Evolutionary conservation across 2,113 vertebrate genomes (phyloP).

Genomic region (Cinclus cinclus): DNA sequence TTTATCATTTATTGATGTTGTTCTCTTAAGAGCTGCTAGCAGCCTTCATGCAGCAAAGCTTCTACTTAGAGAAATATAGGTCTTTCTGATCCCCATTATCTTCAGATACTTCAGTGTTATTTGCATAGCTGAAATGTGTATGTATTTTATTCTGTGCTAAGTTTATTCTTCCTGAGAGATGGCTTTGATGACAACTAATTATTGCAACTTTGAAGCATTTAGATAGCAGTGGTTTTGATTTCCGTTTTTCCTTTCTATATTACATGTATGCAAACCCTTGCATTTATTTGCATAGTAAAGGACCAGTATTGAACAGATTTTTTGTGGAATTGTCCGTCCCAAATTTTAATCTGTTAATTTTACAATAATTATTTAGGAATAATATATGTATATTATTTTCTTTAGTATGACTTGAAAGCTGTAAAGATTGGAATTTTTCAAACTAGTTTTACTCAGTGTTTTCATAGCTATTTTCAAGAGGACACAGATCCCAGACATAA

Average conservation of each 20-base stretch:
- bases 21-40: conserved; percentile 8
- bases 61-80: background rate
- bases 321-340: background rate
- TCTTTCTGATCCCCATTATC: background rate
- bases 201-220: conserved; percentile 61
- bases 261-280: background rate
- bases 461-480: background rate
- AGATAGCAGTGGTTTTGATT: conserved; percentile 30
- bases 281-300: conserved; percentile 1
- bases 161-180: conserved; percentile 41
- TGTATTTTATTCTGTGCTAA: background rate
- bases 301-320: background rate
- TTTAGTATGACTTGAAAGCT: background rate
- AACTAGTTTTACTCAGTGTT: background rate
- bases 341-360: background rate
- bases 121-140: conserved; percentile 26
- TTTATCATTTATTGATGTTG: background rate
- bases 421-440: background rate
- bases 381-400: background rate
- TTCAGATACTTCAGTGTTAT: background rate
- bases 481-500: background rate
- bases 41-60: background rate
- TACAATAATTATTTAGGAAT: background rate
- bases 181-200: conserved; percentile 65
- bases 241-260: conserved; percentile 21